Evolutionary conservation across 2,888 invertebrate genomes (phyloP), one percentile per base, ranked within the genome.

Genomic region (Liposcelis brunnea): DNA sequence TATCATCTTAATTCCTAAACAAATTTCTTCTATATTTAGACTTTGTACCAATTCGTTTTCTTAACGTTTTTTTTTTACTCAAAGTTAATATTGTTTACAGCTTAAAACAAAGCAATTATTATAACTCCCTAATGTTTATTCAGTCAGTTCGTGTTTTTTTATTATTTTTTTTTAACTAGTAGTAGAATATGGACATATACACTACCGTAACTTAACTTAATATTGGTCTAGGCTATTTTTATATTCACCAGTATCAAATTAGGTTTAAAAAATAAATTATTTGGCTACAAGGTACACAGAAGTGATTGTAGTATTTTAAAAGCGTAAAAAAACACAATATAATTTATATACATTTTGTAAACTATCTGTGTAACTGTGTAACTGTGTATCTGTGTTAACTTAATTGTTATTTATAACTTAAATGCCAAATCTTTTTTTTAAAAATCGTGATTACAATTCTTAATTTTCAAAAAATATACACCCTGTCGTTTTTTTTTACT

Each of bases 341-440:
- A 18, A 40, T 21, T 40, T n/a, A 40, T 40, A 18, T 40, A 40
- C 40, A 40, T n/a, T 40, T 21, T 18, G 40, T 40, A 19, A 6
- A 40, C 15, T n/a, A 40, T 21, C 40, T 19, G 40, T 18, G 16
- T 40, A 18, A 14, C 16, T 40, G 12, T 6, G 6, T 26, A 26
- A 26, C n/a, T n/a, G n/a, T n/a, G n/a, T n/a, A n/a, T n/a, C n/a
- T n/a, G n/a, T n/a, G n/a, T n/a, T 32, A 35, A 16, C 35, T 40
- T 40, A 40, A 19, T n/a, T 6, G 40, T 40, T 40, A 18, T 40
- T 21, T 40, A 21, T 40, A 40, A 40, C 40, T 40, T 40, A 40
- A 40, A 40, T 14, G 19, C 19, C 40, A 18, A 40, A 6, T 12
- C 32, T 14, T 16, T 35, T 15, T 35, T 6, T 6, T 7, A 35